Conservation (phyloP, 92 coral and sea anemone species). For the Epizoanthus ramosus region DNA sequence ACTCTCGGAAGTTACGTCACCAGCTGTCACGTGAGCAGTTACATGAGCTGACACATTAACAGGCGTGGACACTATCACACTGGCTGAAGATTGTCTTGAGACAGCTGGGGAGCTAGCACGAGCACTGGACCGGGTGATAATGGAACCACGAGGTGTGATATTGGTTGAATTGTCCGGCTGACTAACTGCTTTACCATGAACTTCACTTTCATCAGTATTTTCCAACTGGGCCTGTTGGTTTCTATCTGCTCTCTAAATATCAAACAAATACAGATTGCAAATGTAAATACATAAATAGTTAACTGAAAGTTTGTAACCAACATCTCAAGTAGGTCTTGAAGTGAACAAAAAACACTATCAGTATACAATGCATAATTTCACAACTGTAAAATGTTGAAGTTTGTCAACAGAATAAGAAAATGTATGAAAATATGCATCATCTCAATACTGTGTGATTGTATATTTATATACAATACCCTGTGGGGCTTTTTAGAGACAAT, state of each 20-base stretch:
- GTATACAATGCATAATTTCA: no score
- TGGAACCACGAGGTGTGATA: conserved; percentile 27
- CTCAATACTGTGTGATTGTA: no score
- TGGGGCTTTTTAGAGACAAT: no score
- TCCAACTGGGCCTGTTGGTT: conserved; percentile 32
- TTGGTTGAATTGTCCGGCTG: not conserved
- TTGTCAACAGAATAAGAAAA: no score
- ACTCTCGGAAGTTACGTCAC: conserved; percentile 18
- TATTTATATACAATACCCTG: no score
- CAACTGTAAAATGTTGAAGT: no score
- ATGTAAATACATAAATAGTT: no score
- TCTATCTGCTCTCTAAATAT: conserved; percentile 27
- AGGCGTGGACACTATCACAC: conserved; percentile 39
- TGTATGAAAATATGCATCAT: no score
- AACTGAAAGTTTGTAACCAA: no score
- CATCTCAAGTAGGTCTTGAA: no score
- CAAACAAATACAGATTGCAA: not conserved
- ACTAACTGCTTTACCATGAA: not conserved
- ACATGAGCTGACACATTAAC: conserved; percentile 17
- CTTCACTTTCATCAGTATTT: conserved; percentile 31
- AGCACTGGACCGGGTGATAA: conserved; percentile 35
- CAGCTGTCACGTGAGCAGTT: not conserved
- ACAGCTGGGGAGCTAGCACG: conserved; percentile 38
- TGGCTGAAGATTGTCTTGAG: conserved; percentile 15
- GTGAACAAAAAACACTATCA: no score